Evolutionary conservation across 2,888 invertebrate genomes (phyloP), one percentile per base, ranked within the genome.

Genomic region (Coecobrya sp.): DNA sequence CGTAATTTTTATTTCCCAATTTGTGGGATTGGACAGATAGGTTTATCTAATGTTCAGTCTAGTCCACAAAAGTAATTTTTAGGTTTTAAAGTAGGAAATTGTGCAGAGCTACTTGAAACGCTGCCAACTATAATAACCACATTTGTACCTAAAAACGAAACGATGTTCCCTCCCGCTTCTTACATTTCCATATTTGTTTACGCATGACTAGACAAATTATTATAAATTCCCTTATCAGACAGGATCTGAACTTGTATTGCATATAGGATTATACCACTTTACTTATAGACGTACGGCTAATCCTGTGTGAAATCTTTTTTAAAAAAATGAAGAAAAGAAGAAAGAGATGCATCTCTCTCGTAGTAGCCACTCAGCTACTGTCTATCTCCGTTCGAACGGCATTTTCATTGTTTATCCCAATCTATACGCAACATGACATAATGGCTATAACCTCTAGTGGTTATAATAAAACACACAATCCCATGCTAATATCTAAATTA

Each of bases 161-260:
- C 59, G 5, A 86, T 76, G 45, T 27, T 79, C 25, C 8, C 45
- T 49, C 65, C 87, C 42, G 76, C 76, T 76, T 59, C 76, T 73
- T 30, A 42, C 76, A 68, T 85, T 85, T 65, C 85, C 73, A 85
- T 90, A 90, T 87, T 91, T 91, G 91, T 91, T 91, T 91, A 91
- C 91, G 81, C 86, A 91, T 81, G 91, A 91, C 81, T 91, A 91
- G 91, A 91, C 91, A 91, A 91, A 91, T 91, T 86, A 87, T 87
- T 79, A 73, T 91, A 70, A 91, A 82, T 87, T 85, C 59, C 87
- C 13, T 82, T 87, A 91, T 91, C 91, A 59, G 62, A 70, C 82
- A 82, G 11, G 22, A 89, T 89, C 89, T 89, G 65, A 87, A 79
- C 62, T 45, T 81, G 45, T 49, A 62, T 65, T 10, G 11, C 81